Base-by-base conservation (phyloP, 2,113 vertebrate genomes). In the Pelusios castaneus region DNA sequence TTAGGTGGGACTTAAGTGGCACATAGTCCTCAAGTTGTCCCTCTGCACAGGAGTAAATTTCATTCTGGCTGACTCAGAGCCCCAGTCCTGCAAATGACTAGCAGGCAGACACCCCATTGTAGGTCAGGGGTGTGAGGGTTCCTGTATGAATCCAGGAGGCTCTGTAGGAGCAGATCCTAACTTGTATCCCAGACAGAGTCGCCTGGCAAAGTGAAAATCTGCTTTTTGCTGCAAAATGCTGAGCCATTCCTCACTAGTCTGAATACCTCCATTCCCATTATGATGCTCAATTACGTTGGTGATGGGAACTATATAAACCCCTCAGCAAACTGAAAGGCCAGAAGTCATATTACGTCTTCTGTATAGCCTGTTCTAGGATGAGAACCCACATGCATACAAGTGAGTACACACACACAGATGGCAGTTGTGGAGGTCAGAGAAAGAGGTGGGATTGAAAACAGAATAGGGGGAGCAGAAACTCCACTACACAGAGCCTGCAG, bases 11-110 rank as follows among this genome's bases (percentile, higher is more conserved):
- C 5, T 52, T 70, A 56, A 45, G 80, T 79, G 43, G 49, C 8
- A 2, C 19, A 1, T 0, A 1, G 2, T 3, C 17, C 34, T 17
- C 55, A 16, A 0, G 0, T 6, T 8, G 3, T 27, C 11, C 8
- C 38, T 79, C 58, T 21, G 4, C 0, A 1, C 0, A 0, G 16
- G n/a, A 1, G 22, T 6, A 5, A 16, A 27, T 45, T 76, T 76
- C 11, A 76, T 25, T 27, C 25, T 76, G 25, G 73, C 2, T 41
- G 41, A 76, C 41, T 13, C 24, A 76, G 41, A 43, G 73, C 38
- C 73, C 38, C 25, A 45, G 45, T 45, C 73, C 73, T 45, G 38
- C 12, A 75, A 12, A 45, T 43, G 41, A 76, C 25, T 45, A 27
- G n/a, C 70, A 27, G 22, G 24, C 12, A 76, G 22, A 45, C 13